Evolutionary conservation across 2,888 invertebrate species (phyloP), one percentile per base, ranked within the genome.

Genomic region (Acrobasis repandana): DNA sequence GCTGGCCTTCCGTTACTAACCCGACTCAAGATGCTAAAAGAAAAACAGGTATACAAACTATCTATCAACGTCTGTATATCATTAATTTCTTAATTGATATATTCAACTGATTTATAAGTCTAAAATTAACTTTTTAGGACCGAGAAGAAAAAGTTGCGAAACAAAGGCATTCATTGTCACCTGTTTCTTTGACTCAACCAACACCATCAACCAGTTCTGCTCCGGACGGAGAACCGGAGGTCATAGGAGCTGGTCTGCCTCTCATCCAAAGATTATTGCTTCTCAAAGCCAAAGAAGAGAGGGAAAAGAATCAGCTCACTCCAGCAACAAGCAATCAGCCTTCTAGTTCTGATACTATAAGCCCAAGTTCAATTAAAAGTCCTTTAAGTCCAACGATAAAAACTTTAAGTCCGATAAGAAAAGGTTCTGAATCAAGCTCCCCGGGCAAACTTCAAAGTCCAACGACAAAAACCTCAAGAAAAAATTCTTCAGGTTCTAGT

Each of bases 1-100:
- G 97, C 97, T 5, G 97, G 97, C 0, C 86, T 97, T 60, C 97
- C 97, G 0, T 85, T 97, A 33, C 86, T 97, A 9, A 95, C 96
- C 49, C 92, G 97, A 62, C 87, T 97, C 58, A 95, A 96, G 74
- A 88, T 97, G 50, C 93, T 97, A 0, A 97, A 97, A 83, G 97
- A 97, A 81, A 97, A 97, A 83, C 97, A 97, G 88, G 96, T 95
- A 71, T 62, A 57, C 11, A 34, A n/a, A 51, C 38, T 49, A 15
- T 18, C 28, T 28, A 28, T 28, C 6, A 28, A 5, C 6, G 4
- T 28, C 28, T 28, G 8, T 28, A 6, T 6, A 28, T 28, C 28
- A 28, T 5, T 28, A 28, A 28, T 28, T 28, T 28, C 28, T 28
- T 5, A 28, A 28, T 28, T 6, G 6, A 8, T 2, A 28, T 28